phyloP scores from a whole-genome alignment of 2,113 vertebrate species.

The Neopipo cinnamomea region DNA sequence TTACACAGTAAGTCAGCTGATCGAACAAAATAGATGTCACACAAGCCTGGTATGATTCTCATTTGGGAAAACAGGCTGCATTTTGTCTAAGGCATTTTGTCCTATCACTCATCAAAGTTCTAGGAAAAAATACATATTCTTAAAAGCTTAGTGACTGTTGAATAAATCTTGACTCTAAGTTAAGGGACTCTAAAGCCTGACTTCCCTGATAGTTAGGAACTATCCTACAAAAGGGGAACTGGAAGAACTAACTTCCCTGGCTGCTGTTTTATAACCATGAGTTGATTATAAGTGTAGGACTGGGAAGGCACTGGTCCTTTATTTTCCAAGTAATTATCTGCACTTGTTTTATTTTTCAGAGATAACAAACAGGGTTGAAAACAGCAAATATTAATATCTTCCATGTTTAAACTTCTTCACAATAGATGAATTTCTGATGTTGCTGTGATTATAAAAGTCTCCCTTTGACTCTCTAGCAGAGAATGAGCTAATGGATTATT shows the following conservation, averaged over 20 bases:
- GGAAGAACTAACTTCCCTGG: not conserved
- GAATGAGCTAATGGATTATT: not conserved
- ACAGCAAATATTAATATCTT: not conserved
- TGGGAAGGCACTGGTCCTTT: not conserved
- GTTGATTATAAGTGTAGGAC: not conserved
- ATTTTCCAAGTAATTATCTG: not conserved
- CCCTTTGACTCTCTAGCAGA: not conserved
- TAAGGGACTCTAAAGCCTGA: not conserved
- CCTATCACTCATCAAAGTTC: not conserved
- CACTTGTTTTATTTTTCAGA: not conserved
- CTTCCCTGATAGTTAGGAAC: not conserved
- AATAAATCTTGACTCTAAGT: not conserved
- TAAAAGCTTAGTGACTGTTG: not conserved
- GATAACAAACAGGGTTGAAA: not conserved
- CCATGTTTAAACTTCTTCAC: not conserved
- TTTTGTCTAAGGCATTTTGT: not conserved
- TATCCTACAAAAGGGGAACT: not conserved
- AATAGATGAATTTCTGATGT: not conserved
- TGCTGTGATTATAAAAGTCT: slow-evolving; percentile 3
- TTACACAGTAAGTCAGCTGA: not conserved
- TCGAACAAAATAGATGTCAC: not conserved
- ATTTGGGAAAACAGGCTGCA: not conserved
- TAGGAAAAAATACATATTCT: not conserved
- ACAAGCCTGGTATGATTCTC: not conserved
- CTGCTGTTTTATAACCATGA: not conserved